Conservation (phyloP, 1,140 invertebrate genomes). For the Drosophila nebulosa region DNA sequence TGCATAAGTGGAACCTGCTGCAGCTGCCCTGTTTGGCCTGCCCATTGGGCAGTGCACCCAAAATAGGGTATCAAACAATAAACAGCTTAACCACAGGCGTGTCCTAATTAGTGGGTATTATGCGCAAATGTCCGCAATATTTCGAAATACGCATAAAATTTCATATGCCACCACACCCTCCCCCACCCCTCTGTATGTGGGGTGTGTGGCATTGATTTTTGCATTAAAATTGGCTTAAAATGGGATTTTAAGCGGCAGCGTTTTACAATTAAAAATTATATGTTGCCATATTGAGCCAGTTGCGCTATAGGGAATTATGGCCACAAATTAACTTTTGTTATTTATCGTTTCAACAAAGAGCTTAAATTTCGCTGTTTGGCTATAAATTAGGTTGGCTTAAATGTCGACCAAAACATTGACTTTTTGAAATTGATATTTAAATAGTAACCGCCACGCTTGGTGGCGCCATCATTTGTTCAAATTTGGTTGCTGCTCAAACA, state of each 20-base stretch:
- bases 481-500: not conserved
- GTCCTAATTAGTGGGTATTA: constrained; percentile 59
- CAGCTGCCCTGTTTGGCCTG: not conserved
- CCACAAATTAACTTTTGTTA: not conserved
- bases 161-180: not conserved
- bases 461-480: constrained; percentile 2
- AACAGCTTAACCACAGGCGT: constrained; percentile 48
- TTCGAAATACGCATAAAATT: constrained; percentile 36
- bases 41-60: not conserved
- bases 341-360: not conserved
- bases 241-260: not conserved
- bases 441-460: not conserved
- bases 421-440: not conserved
- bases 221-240: constrained; percentile 31
- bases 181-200: not conserved
- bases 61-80: constrained; percentile 39
- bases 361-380: not conserved
- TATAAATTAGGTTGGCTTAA: not conserved
- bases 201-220: constrained; percentile 38
- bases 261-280: not conserved
- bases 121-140: constrained; percentile 27
- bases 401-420: not conserved
- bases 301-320: not conserved
- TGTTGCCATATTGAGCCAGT: not conserved
- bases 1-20: constrained; percentile 30